phyloP scores from a whole-genome alignment of 2,797 vertebrate genomes.

The Thamnophis elegans region DNA sequence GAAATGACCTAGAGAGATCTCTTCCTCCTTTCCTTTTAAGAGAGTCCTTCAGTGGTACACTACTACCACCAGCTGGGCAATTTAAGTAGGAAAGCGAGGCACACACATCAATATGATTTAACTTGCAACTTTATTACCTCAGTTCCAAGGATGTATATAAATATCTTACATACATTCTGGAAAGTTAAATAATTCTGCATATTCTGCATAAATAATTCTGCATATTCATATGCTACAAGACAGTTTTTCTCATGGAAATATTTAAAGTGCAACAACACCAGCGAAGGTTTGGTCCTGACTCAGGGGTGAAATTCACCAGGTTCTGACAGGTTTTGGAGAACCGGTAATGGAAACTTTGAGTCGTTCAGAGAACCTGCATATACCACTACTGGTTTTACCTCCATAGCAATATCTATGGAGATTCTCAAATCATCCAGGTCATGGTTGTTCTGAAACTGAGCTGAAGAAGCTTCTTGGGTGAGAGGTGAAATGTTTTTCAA shows the following conservation, averaged over 20 bases:
- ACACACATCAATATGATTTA: background rate
- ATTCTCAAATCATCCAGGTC: no score
- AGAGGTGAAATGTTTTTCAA: background rate
- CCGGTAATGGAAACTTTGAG: no score
- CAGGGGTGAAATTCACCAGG: no score
- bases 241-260: background rate
- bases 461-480: background rate
- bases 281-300: background rate
- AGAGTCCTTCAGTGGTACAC: background rate
- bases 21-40: background rate
- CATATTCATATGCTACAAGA: background rate
- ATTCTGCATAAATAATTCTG: background rate
- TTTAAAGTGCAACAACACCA: background rate
- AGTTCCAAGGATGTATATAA: background rate
- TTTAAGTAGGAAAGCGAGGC: background rate
- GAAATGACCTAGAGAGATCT: background rate
- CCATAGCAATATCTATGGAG: no score
- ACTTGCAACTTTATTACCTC: background rate
- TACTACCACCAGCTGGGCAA: conserved; percentile 40
- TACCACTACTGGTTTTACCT: no score
- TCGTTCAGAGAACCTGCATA: no score
- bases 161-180: no score
- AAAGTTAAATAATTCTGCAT: background rate
- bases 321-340: no score
- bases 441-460: background rate